Base-by-base conservation (phyloP, 2,113 vertebrate genomes). In the Baryphthengus martii region DNA sequence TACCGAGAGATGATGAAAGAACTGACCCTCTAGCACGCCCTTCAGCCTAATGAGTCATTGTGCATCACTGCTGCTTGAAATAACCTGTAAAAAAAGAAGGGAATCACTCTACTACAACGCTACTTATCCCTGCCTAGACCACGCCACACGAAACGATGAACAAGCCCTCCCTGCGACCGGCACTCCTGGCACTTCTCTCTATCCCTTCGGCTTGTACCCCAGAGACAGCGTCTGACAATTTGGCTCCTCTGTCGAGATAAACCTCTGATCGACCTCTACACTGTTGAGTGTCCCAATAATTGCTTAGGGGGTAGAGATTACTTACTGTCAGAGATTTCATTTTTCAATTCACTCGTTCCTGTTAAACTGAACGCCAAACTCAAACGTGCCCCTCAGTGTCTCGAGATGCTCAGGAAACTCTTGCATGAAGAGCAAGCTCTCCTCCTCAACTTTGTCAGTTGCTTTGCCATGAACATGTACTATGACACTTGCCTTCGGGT, bases 1-100 rank as follows among this genome's bases (percentile, higher is more conserved):
- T 47, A 77, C n/a, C 86, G 79, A 88, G 79, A 91, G 39, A 92
- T 84, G 90, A 80, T 85, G 93, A 91, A 89, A 78, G 86, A 91
- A 82, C 56, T 91, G 89, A 93, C 80, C 77, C 93, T 93, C 47
- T 44, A 90, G 79, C 1, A 0, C 84, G 88, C 85, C 85, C 85
- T 90, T 89, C 67, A 80, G 88, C 74, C 89, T 89, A 89, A 83
- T 29, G 71, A 91, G 81, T 84, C 67, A 71, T 2, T 83, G 67
- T 55, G 85, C 75, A 88, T 44, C 88, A 74, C 0, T 94, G 88
- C 75, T 88, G 88, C 88, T 83, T 6, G 45, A 90, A 96, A 90
- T 56, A 83, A 80, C 53, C 59, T 66, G 66, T 10, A 74, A 91
- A 35, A 85, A 89, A n/a, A 72, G 77, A 94, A 94, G 67, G 50